These are phyloP conservation scores for Cylas formicarius DNA, from an alignment of 1,140 invertebrate genomes.

Conservation along the genomic window DNA sequence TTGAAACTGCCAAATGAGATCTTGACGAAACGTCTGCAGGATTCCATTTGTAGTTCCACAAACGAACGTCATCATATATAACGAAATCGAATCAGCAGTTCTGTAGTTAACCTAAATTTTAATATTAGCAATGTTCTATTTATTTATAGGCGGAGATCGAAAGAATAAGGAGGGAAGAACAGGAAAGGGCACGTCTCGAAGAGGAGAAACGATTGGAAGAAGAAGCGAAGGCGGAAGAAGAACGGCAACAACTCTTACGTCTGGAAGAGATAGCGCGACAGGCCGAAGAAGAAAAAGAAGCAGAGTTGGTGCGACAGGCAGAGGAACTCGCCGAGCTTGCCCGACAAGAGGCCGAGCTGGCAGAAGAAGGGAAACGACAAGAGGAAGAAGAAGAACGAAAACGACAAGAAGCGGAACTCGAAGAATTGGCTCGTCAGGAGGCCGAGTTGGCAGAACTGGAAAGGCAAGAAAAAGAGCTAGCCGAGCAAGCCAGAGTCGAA, in stretches of 20 bases:
- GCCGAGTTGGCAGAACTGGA: conserved; percentile 48
- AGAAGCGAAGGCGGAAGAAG: conserved; percentile 47
- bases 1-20: too few species aligned
- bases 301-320: conserved; percentile 42
- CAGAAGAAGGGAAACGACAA: conserved; percentile 48
- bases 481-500: conserved; percentile 42
- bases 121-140: conserved; percentile 21
- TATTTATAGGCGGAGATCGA: conserved; percentile 42
- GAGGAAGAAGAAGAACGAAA: conserved; percentile 48
- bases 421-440: conserved; percentile 51
- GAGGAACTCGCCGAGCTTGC: conserved; percentile 45
- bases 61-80: too few species aligned
- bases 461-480: conserved; percentile 49
- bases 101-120: too few species aligned
- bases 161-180: conserved; percentile 35
- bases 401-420: conserved; percentile 50
- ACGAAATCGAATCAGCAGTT: too few species aligned
- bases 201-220: conserved; percentile 49
- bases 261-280: conserved; percentile 48
- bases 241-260: conserved; percentile 37
- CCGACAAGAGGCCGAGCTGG: conserved; percentile 50
- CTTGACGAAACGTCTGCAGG: too few species aligned
- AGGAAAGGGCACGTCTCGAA: conserved; percentile 44
- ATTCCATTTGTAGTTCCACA: too few species aligned
- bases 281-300: conserved; percentile 49